Conservation (phyloP, 2,113 vertebrate species). For the Manacus vitellinus region DNA sequence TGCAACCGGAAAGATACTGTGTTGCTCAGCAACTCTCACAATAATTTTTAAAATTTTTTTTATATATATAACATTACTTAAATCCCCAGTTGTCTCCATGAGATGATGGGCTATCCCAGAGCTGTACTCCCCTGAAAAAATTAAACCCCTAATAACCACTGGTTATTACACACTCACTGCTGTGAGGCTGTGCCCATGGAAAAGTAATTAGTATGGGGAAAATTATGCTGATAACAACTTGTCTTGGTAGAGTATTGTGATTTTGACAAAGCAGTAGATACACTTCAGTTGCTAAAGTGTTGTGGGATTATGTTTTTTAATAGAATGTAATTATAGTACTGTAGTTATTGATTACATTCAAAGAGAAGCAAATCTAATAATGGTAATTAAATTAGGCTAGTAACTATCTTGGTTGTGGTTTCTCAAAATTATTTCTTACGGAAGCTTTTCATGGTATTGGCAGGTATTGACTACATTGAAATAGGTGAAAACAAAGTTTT, state of each 20-base stretch:
- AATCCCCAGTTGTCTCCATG: background rate
- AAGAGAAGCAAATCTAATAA: background rate
- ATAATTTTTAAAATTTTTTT: background rate
- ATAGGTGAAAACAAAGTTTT: background rate
- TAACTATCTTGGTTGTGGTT: background rate
- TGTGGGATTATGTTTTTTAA: background rate
- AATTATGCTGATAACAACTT: background rate
- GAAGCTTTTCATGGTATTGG: background rate
- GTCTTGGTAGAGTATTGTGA: background rate
- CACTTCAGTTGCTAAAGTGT: background rate
- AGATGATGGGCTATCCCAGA: background rate
- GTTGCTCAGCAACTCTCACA: slow-evolving; percentile 49
- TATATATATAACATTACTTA: background rate
- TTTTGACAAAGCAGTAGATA: background rate
- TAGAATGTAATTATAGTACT: background rate
- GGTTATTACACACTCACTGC: background rate
- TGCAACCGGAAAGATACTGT: background rate
- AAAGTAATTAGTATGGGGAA: background rate
- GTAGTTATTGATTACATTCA: background rate
- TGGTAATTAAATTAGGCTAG: background rate
- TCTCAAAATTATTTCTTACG: background rate
- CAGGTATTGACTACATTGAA: background rate
- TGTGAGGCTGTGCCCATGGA: background rate
- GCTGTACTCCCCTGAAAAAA: background rate
- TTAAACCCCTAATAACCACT: background rate